These are phyloP conservation scores for Chromobotia macracanthus DNA, from an alignment of 2,797 vertebrate species.

Conservation along the genomic window DNA sequence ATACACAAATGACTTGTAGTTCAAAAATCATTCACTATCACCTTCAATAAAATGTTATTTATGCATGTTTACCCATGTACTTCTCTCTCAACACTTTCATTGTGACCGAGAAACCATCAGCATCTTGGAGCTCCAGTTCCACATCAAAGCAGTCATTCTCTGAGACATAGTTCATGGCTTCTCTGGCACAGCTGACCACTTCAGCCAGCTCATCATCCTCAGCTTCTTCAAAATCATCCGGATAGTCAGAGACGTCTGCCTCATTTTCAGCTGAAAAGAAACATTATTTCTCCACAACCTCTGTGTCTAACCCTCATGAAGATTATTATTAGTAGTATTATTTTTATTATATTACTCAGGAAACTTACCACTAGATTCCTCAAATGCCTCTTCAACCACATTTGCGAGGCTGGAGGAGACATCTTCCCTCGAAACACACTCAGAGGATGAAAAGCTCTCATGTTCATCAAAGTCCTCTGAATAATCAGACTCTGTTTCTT, in stretches of 20 bases:
- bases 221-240: conserved; percentile 80
- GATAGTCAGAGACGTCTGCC: conserved; percentile 71
- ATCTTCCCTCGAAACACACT: conserved; percentile 62
- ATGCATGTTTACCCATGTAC: conserved; percentile 64
- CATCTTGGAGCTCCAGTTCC: conserved; percentile 70
- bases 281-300: too few species aligned
- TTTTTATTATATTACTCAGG: background rate
- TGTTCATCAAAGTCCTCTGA: conserved; percentile 81
- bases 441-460: conserved; percentile 69
- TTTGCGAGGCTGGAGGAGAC: conserved; percentile 29
- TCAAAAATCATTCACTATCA: background rate
- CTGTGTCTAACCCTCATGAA: too few species aligned
- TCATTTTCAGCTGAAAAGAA: conserved; percentile 26
- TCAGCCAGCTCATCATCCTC: conserved; percentile 64
- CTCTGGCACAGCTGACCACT: conserved; percentile 61
- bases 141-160: conserved; percentile 66
- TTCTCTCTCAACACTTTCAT: conserved; percentile 73
- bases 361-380: conserved; percentile 70
- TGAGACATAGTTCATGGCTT: conserved; percentile 56
- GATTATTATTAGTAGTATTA: background rate
- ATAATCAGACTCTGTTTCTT: conserved; percentile 70
- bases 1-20: too few species aligned
- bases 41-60: background rate
- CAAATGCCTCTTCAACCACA: conserved; percentile 55
- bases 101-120: conserved; percentile 65